Conservation (phyloP, 1,140 invertebrate species). For the Drosophila pachea region DNA sequence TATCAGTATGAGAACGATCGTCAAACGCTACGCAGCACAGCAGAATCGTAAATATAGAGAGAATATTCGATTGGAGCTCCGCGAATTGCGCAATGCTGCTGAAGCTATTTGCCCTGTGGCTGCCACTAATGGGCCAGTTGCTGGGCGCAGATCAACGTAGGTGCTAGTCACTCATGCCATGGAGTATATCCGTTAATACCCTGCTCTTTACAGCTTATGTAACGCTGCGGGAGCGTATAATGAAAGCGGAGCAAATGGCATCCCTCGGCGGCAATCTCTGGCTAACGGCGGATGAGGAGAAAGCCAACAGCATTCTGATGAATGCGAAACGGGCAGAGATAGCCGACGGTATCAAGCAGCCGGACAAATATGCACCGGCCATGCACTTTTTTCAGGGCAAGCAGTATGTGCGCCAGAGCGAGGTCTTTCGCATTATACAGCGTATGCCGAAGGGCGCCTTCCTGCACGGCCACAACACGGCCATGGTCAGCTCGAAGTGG, state of each 20-base stretch:
- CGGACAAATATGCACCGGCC: slow-evolving; percentile 80
- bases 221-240: slow-evolving; percentile 67
- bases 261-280: slow-evolving; percentile 69
- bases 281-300: slow-evolving; percentile 69
- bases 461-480: slow-evolving; percentile 86
- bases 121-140: slow-evolving; percentile 21
- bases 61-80: neutral
- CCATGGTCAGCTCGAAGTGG: slow-evolving; percentile 84
- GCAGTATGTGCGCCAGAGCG: slow-evolving; percentile 82
- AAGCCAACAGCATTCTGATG: slow-evolving; percentile 74
- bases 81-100: slow-evolving; percentile 34
- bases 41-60: neutral
- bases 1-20: slow-evolving; percentile 56
- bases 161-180: slow-evolving; percentile 4
- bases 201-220: slow-evolving; percentile 56
- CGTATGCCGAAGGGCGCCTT: slow-evolving; percentile 86
- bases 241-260: slow-evolving; percentile 64
- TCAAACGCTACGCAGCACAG: slow-evolving; percentile 32
- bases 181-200: neutral
- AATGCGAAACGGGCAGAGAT: slow-evolving; percentile 73
- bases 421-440: slow-evolving; percentile 85
- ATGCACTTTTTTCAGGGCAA: slow-evolving; percentile 85
- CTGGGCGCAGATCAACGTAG: slow-evolving; percentile 53
- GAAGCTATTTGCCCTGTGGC: slow-evolving; percentile 17
- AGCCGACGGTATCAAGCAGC: slow-evolving; percentile 67